A percentile compares a stretch with the other conserved stretches of the same genome.
phyloP scores from a whole-genome alignment of 92 coral and sea anemone species.

The Diadumene lineata region DNA sequence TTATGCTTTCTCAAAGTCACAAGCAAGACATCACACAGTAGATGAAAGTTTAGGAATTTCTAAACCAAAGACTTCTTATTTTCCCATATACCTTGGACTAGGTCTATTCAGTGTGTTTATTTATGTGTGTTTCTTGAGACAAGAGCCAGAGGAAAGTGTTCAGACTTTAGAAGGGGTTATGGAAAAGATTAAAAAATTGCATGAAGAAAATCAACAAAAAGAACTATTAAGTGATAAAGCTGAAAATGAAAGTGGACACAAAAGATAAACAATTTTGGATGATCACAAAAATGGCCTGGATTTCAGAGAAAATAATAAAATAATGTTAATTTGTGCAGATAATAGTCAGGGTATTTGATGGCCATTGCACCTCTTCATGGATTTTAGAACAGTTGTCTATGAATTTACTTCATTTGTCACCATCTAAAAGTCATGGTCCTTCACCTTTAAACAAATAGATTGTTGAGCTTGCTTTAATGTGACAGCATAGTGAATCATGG shows the following conservation, averaged over 20 bases:
- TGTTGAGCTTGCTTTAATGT: too few relatives aligned
- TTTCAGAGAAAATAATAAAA: too few relatives aligned
- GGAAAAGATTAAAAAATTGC: slow-evolving; percentile 21
- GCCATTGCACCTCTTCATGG: too few relatives aligned
- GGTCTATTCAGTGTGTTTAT: slow-evolving; percentile 54
- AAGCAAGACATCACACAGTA: slow-evolving; percentile 65
- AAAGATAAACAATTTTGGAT: too few relatives aligned
- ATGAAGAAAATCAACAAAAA: slow-evolving; percentile 20
- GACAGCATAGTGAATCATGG: too few relatives aligned
- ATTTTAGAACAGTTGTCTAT: too few relatives aligned
- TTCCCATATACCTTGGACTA: slow-evolving; percentile 55
- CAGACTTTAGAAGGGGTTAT: slow-evolving; percentile 37
- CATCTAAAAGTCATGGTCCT: too few relatives aligned
- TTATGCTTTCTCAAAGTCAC: slow-evolving; percentile 79
- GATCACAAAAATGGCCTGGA: too few relatives aligned
- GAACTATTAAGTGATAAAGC: neutral
- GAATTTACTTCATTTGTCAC: too few relatives aligned
- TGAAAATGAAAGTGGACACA: neutral
- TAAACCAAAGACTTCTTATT: slow-evolving; percentile 34
- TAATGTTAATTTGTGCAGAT: too few relatives aligned
- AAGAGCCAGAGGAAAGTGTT: slow-evolving; percentile 41
- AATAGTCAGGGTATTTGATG: too few relatives aligned
- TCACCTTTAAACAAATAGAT: too few relatives aligned
- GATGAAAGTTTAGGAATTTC: slow-evolving; percentile 37
- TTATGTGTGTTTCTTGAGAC: slow-evolving; percentile 60